These are phyloP conservation scores for Dinocampus coccinellae DNA, from an alignment of 2,888 invertebrate species.

Conservation along the genomic window DNA sequence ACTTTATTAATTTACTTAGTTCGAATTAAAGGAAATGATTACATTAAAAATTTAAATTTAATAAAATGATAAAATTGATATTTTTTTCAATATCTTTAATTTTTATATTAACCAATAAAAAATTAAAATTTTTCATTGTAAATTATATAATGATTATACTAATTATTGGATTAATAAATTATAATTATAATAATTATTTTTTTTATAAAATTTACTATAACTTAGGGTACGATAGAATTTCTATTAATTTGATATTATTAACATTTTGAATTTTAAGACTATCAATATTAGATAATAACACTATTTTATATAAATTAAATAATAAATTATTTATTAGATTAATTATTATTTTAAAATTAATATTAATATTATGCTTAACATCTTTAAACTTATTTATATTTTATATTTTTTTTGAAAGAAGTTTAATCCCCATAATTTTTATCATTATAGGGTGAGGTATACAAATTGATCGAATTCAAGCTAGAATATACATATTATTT, in stretches of 20 bases:
- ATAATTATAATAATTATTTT: too few species aligned
- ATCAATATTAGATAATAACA: slow-evolving; percentile 72
- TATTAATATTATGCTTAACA: slow-evolving; percentile 74
- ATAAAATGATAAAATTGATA: too few species aligned
- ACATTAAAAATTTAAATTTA: too few species aligned
- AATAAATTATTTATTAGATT: slow-evolving; percentile 71
- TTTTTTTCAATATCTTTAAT: too few species aligned
- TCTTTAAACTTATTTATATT: slow-evolving; percentile 75
- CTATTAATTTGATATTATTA: slow-evolving; percentile 57
- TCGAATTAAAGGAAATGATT: too few species aligned
- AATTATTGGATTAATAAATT: too few species aligned
- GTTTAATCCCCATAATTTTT: slow-evolving; percentile 77
- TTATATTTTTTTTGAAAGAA: slow-evolving; percentile 80
- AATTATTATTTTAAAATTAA: slow-evolving; percentile 72
- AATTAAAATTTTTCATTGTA: too few species aligned
- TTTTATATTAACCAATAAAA: too few species aligned
- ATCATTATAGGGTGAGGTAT: slow-evolving; percentile 79
- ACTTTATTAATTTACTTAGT: too few species aligned
- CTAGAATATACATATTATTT: slow-evolving; percentile 78
- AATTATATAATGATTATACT: too few species aligned
- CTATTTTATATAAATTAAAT: slow-evolving; percentile 70
- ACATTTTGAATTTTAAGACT: slow-evolving; percentile 75
- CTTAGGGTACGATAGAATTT: too few species aligned
- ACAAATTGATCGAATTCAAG: slow-evolving; percentile 78
- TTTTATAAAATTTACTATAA: too few species aligned